Percentiles rank a stretch among this genome's conserved stretches.
Evolutionary conservation across 2,888 invertebrate genomes (phyloP).

Genomic region (Trissolcus japonicus): DNA sequence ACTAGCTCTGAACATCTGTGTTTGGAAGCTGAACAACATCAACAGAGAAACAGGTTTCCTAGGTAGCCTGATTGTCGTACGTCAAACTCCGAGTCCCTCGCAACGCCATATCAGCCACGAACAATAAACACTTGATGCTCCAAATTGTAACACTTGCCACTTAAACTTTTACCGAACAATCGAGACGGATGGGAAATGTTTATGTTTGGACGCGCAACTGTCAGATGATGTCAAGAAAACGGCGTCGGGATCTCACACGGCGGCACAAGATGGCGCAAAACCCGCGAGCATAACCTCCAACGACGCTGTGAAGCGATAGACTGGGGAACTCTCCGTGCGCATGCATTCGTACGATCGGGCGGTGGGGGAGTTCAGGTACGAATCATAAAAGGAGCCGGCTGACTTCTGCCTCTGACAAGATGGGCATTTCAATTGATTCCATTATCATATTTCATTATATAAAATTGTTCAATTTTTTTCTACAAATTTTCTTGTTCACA

Average conservation of each 20-base stretch:
- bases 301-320: constrained; percentile 61
- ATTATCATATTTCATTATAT: too few relatives aligned
- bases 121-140: constrained; percentile 1
- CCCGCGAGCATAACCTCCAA: constrained; percentile 45
- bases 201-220: constrained; percentile 9
- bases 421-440: too few relatives aligned
- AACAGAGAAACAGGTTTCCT: constrained; percentile 15
- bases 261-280: constrained; percentile 68
- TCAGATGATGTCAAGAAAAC: constrained; percentile 35
- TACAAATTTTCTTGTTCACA: too few relatives aligned
- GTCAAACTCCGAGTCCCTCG: constrained; percentile 12
- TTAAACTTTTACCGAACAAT: not conserved
- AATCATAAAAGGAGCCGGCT: constrained; percentile 1
- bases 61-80: constrained; percentile 6
- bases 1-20: constrained; percentile 4
- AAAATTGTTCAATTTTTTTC: too few relatives aligned
- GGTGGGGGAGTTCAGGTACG: constrained; percentile 23
- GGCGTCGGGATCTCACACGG: constrained; percentile 63
- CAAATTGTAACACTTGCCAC: not conserved
- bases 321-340: constrained; percentile 37
- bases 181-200: not conserved
- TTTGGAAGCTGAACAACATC: not conserved
- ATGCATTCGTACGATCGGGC: constrained; percentile 39
- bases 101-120: constrained; percentile 7
- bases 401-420: too few relatives aligned